Percentiles rank a stretch among this genome's conserved stretches.
These are phyloP conservation scores for Lepidochrysops patricia DNA, from an alignment of 2,888 invertebrate genomes.

Conservation along the genomic window DNA sequence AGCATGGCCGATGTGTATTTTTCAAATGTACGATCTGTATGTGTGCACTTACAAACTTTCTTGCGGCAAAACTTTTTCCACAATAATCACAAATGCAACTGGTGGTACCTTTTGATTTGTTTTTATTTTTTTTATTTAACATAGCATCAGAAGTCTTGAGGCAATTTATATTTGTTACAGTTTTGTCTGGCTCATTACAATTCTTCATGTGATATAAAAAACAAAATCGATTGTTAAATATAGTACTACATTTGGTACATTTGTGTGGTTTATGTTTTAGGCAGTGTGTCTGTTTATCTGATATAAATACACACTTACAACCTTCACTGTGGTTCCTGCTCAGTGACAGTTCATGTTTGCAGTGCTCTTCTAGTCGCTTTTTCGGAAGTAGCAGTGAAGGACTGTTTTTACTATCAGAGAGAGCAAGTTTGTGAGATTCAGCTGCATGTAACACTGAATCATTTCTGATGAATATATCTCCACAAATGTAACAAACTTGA, in stretches of 20 bases:
- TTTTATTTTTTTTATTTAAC: slow-evolving; percentile 35
- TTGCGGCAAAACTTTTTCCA: slow-evolving; percentile 50
- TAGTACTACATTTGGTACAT: slow-evolving; percentile 48
- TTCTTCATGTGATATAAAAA: slow-evolving; percentile 48
- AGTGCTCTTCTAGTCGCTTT: slow-evolving; percentile 35
- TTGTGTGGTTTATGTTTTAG: slow-evolving; percentile 41
- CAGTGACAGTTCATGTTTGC: slow-evolving; percentile 35
- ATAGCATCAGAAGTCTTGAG: slow-evolving; percentile 41
- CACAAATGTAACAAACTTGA: slow-evolving; percentile 52
- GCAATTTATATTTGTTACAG: slow-evolving; percentile 29
- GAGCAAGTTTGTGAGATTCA: slow-evolving; percentile 33
- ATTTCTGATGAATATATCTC: slow-evolving; percentile 42
- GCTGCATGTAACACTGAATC: slow-evolving; percentile 42
- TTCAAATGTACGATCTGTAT: slow-evolving; percentile 61
- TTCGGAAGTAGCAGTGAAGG: slow-evolving; percentile 38
- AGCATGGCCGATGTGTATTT: slow-evolving; percentile 51
- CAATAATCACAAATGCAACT: slow-evolving; percentile 59
- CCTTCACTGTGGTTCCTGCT: slow-evolving; percentile 48
- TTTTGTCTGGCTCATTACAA: slow-evolving; percentile 46
- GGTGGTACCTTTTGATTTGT: slow-evolving; percentile 40
- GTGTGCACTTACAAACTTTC: slow-evolving; percentile 51
- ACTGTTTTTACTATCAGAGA: slow-evolving; percentile 48
- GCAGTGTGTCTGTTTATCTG: slow-evolving; percentile 40
- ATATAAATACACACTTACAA: slow-evolving; percentile 48
- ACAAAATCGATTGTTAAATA: slow-evolving; percentile 51